Percentiles rank a stretch among this genome's conserved stretches.
Conservation (phyloP, 2,113 vertebrate genomes). For the Pelusios castaneus region DNA sequence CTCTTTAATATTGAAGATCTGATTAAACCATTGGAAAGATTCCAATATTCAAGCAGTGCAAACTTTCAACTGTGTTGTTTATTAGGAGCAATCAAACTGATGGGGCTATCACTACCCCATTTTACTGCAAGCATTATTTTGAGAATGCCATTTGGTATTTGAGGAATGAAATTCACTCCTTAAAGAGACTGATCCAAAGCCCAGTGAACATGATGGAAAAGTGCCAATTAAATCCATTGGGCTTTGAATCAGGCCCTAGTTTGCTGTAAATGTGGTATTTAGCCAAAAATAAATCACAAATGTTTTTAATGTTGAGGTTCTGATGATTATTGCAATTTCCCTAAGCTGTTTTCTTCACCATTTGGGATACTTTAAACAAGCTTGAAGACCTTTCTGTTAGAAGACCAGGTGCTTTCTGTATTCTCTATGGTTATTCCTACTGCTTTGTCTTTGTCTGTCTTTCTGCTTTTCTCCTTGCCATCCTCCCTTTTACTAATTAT, state of each 20-base stretch:
- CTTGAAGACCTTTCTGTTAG: not conserved
- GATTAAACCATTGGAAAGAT: not conserved
- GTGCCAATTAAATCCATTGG: fast-evolving
- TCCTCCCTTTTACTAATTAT: not conserved
- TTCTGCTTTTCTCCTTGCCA: not conserved
- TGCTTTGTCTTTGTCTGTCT: not conserved
- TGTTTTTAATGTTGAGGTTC: not conserved
- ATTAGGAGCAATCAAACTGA: not conserved
- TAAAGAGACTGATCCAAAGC: not conserved
- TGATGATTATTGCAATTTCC: not conserved
- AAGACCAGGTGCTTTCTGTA: not conserved
- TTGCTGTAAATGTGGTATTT: not conserved
- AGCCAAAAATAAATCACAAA: not conserved
- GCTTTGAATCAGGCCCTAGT: fast-evolving
- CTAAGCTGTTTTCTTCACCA: not conserved
- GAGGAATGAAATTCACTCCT: not conserved
- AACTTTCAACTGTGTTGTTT: not conserved
- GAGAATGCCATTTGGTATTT: not conserved
- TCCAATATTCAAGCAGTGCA: not conserved
- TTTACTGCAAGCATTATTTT: not conserved
- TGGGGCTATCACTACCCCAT: not conserved
- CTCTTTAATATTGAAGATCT: not conserved
- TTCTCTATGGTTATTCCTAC: not conserved
- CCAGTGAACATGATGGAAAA: not conserved
- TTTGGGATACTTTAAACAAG: not conserved